phyloP scores from a whole-genome alignment of 1,140 invertebrate species.

The Anoplophora glabripennis region DNA sequence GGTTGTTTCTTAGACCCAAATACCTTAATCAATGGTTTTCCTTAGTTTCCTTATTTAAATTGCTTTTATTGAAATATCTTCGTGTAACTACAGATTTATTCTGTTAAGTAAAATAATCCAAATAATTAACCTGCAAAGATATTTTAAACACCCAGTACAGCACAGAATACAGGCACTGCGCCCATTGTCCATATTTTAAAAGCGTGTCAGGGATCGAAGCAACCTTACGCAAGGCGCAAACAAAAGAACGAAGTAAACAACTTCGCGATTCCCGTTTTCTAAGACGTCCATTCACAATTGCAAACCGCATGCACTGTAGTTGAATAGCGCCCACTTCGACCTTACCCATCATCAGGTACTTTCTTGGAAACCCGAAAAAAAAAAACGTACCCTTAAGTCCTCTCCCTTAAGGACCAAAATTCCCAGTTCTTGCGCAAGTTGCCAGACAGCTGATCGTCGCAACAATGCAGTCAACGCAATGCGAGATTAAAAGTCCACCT shows the following conservation, averaged over 20 bases:
- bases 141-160: too few relatives aligned
- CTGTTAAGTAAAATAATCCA: too few relatives aligned
- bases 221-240: background rate
- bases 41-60: too few relatives aligned
- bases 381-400: background rate
- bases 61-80: too few relatives aligned
- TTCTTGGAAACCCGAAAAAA: background rate
- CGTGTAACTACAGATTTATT: too few relatives aligned
- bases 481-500: slow-evolving; percentile 13
- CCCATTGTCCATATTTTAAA: too few relatives aligned
- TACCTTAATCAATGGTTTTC: too few relatives aligned
- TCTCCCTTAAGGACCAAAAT: background rate
- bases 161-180: too few relatives aligned
- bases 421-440: slow-evolving; percentile 4
- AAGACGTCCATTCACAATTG: slow-evolving; percentile 4
- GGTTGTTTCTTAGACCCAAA: too few relatives aligned
- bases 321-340: background rate
- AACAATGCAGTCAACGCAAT: background rate
- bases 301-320: background rate
- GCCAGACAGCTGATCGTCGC: slow-evolving; percentile 6
- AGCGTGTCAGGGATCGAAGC: too few relatives aligned
- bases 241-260: background rate
- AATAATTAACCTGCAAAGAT: too few relatives aligned
- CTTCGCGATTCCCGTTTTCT: background rate
- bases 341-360: background rate